Evolutionary conservation across 2,888 invertebrate species (phyloP), one percentile per base, ranked within the genome.

Genomic region (Platycheirus albimanus): DNA sequence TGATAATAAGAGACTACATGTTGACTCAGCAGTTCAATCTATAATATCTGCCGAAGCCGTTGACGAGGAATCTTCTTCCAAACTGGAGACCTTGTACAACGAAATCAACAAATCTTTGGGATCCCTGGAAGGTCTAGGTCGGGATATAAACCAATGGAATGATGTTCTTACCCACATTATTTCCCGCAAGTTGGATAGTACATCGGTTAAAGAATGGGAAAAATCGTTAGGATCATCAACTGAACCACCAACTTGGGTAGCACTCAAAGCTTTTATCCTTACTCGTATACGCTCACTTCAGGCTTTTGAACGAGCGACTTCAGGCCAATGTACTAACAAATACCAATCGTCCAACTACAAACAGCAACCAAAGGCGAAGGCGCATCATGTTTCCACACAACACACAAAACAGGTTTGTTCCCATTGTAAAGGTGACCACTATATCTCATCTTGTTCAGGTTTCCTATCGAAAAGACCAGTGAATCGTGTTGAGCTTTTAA

Each of bases 171-270:
- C 24, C 3, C 24, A 24, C 6, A 24, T 24, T 6, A 51, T 72
- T 33, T 72, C 43, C 43, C 63, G 63, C 10, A 72, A 72, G 15
- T 24, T 43, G 5, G 51, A 72, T 72, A 6, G 41, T 41, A 38
- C 63, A n/a, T 72, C 63, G 5, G 33, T 72, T 15, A 72, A 72
- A 54, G 61, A 71, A 61, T 72, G 71, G 51, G 63, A 72, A n/a
- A 70, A 58, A n/a, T 17, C n/a, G 8, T 13, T 61, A 41, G 70
- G 58, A 10, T 61, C 61, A 7, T n/a, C 10, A 41, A 15, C 28
- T 33, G 64, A 74, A 54, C 45, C 64, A 8, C 38, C 47, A 54
- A 7, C 38, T 13, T 71, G 49, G 49, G 11, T 17, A 3, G 28
- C 20, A 2, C 38, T 66, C 10, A 74, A 54, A 24, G 20, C 5